A percentile compares a stretch with the other conserved stretches of the same genome.
These are phyloP conservation scores for Apis cerana DNA, from an alignment of 1,140 invertebrate genomes.

Conservation along the genomic window DNA sequence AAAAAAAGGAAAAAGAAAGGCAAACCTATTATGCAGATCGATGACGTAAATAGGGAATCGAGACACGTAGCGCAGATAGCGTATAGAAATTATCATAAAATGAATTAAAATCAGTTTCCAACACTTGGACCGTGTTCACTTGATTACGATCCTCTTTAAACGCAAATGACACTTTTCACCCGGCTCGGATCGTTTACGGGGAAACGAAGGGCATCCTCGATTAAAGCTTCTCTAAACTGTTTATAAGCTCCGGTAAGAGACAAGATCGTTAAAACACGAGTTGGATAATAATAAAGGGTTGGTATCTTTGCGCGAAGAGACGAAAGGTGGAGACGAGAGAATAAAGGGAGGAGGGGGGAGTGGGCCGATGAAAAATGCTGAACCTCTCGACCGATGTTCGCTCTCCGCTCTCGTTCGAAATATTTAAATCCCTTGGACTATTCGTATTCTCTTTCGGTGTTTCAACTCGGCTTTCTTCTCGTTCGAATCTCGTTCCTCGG, in stretches of 20 bases:
- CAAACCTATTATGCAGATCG: too few species aligned
- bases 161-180: background rate
- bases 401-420: conserved; percentile 37
- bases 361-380: conserved; percentile 15
- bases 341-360: conserved; percentile 6
- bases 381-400: background rate
- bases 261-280: background rate
- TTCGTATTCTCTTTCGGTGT: conserved; percentile 19
- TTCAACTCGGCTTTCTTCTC: conserved; percentile 21
- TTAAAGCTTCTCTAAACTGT: background rate
- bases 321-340: background rate
- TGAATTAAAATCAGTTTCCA: conserved; percentile 7
- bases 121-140: background rate
- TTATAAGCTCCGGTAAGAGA: background rate
- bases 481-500: conserved; percentile 35
- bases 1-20: too few species aligned
- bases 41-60: too few species aligned
- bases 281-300: too few species aligned
- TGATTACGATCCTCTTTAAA: background rate
- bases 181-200: background rate
- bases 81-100: too few species aligned
- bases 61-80: too few species aligned
- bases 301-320: too few species aligned
- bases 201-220: background rate
- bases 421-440: conserved; percentile 53